A percentile compares a stretch with the other conserved stretches of the same genome.
phyloP scores from a whole-genome alignment of 2,888 invertebrate species.

The Aricia artaxerxes region DNA sequence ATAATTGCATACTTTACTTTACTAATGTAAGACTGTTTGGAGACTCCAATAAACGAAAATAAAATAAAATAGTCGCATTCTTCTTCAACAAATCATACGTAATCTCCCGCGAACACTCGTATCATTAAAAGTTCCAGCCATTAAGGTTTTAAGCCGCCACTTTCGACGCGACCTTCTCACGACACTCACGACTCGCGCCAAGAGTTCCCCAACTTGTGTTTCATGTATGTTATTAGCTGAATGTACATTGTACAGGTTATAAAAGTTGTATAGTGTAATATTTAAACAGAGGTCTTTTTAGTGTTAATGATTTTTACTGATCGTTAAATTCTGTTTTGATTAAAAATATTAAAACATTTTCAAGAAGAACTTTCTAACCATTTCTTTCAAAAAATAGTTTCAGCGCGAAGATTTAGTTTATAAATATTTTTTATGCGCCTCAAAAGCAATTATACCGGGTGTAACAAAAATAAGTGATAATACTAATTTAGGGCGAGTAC shows the following conservation, averaged over 20 bases:
- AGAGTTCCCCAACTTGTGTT: neutral
- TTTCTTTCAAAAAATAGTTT: neutral
- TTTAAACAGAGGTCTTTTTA: neutral
- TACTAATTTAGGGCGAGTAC: too few species aligned
- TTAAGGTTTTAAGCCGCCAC: neutral
- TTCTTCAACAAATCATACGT: constrained; percentile 4
- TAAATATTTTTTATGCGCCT: too few species aligned
- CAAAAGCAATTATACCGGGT: too few species aligned
- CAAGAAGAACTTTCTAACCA: too few species aligned
- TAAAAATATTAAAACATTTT: neutral
- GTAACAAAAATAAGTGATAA: too few species aligned
- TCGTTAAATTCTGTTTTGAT: neutral
- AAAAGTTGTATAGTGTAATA: neutral
- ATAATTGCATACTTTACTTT: too few species aligned
- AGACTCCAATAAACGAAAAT: too few species aligned
- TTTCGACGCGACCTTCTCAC: neutral
- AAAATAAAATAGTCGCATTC: neutral
- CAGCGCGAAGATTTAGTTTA: too few species aligned
- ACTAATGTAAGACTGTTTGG: too few species aligned
- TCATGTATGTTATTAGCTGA: neutral
- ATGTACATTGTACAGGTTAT: neutral
- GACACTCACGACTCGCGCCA: neutral
- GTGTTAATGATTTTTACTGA: neutral
- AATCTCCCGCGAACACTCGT: constrained; percentile 6
- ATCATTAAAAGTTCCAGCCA: constrained; percentile 22